Conservation (phyloP, 1,140 invertebrate genomes). For the Drosophila pandora region DNA sequence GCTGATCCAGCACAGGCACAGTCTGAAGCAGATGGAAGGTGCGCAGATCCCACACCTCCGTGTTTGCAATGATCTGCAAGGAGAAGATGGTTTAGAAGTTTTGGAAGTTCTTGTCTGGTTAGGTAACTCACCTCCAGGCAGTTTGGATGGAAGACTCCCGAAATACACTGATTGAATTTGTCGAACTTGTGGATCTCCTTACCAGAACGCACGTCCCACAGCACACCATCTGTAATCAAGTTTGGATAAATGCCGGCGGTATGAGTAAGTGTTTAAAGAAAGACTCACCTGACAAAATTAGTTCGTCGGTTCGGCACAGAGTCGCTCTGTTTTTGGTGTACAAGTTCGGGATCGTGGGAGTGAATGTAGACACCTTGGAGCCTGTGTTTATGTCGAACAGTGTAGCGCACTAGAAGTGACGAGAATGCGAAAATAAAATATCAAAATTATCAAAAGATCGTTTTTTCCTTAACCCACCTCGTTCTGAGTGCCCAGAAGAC, state of each 20-base stretch:
- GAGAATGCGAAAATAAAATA: conserved; percentile 24
- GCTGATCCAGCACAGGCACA: conserved; percentile 95
- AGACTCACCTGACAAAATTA: conserved; percentile 90
- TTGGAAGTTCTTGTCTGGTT: neutral
- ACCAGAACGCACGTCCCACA: conserved; percentile 96
- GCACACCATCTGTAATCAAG: conserved; percentile 90
- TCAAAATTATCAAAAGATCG: conserved; percentile 14
- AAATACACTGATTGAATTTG: conserved; percentile 97
- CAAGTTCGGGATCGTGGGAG: conserved; percentile 93
- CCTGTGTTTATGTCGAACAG: conserved; percentile 96
- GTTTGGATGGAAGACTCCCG: conserved; percentile 98
- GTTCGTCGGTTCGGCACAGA: conserved; percentile 96
- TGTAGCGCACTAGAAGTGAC: conserved; percentile 85
- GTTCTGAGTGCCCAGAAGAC: conserved; percentile 92
- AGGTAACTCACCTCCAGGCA: conserved; percentile 91
- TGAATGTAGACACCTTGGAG: conserved; percentile 89
- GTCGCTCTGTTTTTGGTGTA: conserved; percentile 97
- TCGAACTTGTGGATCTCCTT: conserved; percentile 98
- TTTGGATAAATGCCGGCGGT: neutral
- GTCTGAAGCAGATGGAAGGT: conserved; percentile 97
- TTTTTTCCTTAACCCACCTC: conserved; percentile 86
- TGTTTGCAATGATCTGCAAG: conserved; percentile 90
- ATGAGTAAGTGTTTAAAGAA: neutral
- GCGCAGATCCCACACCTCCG: conserved; percentile 97
- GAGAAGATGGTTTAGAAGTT: neutral